Evolutionary conservation across 2,888 invertebrate species (phyloP), one percentile per base, ranked within the genome.

Genomic region (Tenthredo livida): DNA sequence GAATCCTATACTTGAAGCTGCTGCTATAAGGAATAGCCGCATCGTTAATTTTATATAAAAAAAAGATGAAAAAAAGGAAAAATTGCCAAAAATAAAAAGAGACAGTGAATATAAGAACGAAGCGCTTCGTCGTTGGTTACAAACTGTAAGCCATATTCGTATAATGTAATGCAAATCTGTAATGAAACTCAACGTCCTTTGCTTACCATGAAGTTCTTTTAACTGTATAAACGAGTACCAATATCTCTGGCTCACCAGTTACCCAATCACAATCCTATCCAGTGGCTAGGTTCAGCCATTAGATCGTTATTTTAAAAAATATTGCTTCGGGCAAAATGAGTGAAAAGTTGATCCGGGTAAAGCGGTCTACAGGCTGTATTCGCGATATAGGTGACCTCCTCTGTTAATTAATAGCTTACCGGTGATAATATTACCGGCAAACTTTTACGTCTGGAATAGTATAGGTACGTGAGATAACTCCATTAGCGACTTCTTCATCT

Each of bases 321-420:
- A 58, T n/a, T 40, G 80, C 80, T 80, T 40, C 40, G 61, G 80
- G 80, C 80, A 50, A 61, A 80, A 72, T 67, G n/a, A 78, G 85
- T 85, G 87, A 87, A 85, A 87, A 87, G 87, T 85, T 86, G 86
- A 86, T 86, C 87, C 89, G 89, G 87, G 75, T 88, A 89, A 88
- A 88, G 87, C 87, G 85, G 86, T 85, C 72, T 54, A 58, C 77
- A 84, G 78, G 40, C 33, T 85, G 86, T 88, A 85, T 88, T 89
- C 89, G 90, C 90, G 88, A 91, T 91, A 90, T 91, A 90, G 91
- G 91, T 91, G 91, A 92, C 91, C 91, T 91, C 90, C 91, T 91
- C 90, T 91, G 90, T 91, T 91, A 90, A 91, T 92, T 91, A 91
- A 90, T 90, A 89, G 88, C 88, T 85, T 85, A 86, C 87, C 87